Conservation (phyloP, 1,140 invertebrate species). For the Oryctes rhinoceros region DNA sequence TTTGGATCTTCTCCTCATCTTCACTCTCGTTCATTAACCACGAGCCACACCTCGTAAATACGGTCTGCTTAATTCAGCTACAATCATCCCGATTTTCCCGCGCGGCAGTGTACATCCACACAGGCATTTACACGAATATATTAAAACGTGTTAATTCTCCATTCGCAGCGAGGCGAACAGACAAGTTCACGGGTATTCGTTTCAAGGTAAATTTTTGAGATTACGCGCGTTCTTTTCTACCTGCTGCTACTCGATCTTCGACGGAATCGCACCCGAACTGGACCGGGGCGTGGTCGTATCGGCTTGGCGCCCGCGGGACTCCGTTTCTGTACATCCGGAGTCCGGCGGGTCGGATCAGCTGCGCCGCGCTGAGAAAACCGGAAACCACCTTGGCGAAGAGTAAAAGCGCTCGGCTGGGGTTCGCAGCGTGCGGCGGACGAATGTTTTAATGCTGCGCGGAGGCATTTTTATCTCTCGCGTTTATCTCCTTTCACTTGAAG, state of each 20-base stretch:
- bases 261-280: neutral
- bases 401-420: neutral
- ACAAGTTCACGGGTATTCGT: slow-evolving; percentile 13
- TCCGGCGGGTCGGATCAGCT: neutral
- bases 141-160: neutral
- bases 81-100: no score
- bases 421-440: neutral
- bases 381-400: neutral
- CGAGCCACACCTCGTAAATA: no score
- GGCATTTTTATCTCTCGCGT: neutral
- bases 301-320: neutral
- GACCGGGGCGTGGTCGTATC: slow-evolving; percentile 1
- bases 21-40: no score
- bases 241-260: no score
- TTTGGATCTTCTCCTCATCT: no score
- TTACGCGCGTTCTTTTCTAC: no score
- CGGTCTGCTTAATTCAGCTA: no score
- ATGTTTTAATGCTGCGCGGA: neutral
- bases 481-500: neutral
- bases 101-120: neutral
- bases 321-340: neutral
- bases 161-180: neutral
- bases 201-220: slow-evolving; percentile 16
- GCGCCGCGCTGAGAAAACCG: neutral
- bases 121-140: neutral